A percentile compares a stretch with the other conserved stretches of the same genome.
Conservation (phyloP, 2,113 vertebrate species). For the Nettapus auritus region DNA sequence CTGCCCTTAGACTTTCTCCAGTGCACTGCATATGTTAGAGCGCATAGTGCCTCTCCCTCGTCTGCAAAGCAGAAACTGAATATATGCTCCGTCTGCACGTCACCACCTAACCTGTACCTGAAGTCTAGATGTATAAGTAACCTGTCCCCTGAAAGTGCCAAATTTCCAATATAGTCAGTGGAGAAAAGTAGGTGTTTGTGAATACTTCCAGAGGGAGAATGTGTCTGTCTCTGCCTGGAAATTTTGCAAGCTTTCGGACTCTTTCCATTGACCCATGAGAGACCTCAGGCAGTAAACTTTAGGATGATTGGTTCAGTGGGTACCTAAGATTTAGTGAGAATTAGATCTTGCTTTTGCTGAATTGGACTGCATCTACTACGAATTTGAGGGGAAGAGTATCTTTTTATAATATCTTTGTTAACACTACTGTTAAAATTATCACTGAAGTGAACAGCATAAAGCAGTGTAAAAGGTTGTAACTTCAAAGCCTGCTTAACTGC, state of each 20-base stretch:
- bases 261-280: not conserved
- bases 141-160: not conserved
- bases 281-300: not conserved
- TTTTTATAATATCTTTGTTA: not conserved
- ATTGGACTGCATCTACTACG: not conserved
- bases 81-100: not conserved
- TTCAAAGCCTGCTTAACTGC: slow-evolving; percentile 13
- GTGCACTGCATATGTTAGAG: not conserved
- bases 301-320: not conserved
- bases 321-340: not conserved
- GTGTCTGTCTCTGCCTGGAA: slow-evolving; percentile 2
- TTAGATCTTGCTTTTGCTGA: not conserved
- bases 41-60: not conserved
- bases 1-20: slow-evolving; percentile 35
- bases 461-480: not conserved
- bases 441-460: slow-evolving; percentile 23
- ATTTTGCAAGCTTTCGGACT: not conserved
- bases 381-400: not conserved
- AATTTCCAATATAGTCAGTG: not conserved
- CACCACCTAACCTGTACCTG: not conserved
- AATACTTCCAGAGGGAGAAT: slow-evolving; percentile 45
- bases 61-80: slow-evolving; percentile 11
- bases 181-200: slow-evolving; percentile 18
- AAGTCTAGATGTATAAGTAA: not conserved
- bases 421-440: not conserved